A percentile compares a stretch with the other conserved stretches of the same genome.
phyloP scores from a whole-genome alignment of 2,888 invertebrate species.

The Eupithecia subfuscata region DNA sequence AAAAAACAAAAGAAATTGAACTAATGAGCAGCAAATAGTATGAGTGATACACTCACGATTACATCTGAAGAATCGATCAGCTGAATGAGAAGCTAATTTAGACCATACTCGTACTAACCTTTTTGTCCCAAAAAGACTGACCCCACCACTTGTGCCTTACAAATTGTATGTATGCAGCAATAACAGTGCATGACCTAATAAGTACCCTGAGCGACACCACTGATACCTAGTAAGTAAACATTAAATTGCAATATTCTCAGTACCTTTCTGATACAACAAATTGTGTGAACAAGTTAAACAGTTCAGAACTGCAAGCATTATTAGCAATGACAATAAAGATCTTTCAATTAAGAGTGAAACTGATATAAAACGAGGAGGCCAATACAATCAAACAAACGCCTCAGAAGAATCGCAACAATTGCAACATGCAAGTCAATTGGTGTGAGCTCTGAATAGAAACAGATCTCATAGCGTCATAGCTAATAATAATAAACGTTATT shows the following conservation, averaged over 20 bases:
- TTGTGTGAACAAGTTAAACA: not conserved
- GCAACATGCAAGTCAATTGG: slow-evolving; percentile 35
- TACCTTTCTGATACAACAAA: not conserved
- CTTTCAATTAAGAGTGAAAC: not conserved
- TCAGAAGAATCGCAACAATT: slow-evolving; percentile 32
- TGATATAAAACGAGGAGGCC: slow-evolving; percentile 31
- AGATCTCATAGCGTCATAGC: slow-evolving; percentile 31
- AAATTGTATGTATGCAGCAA: not conserved
- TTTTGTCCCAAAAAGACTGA: not conserved
- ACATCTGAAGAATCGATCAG: not conserved
- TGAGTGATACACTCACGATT: not conserved
- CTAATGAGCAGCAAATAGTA: too few relatives aligned
- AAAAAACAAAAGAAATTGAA: too few relatives aligned
- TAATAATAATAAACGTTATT: not conserved
- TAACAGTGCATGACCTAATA: not conserved
- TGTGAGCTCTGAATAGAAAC: slow-evolving; percentile 36
- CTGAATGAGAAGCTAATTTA: not conserved
- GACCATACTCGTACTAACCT: not conserved
- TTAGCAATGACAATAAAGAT: slow-evolving; percentile 16
- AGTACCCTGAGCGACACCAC: not conserved
- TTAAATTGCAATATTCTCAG: not conserved
- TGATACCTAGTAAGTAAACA: not conserved
- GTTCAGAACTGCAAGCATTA: not conserved
- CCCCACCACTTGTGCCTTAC: not conserved
- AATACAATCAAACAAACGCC: slow-evolving; percentile 42